Base-by-base conservation (phyloP, 2,797 vertebrate species). In the Hydrocynus forskahlii region DNA sequence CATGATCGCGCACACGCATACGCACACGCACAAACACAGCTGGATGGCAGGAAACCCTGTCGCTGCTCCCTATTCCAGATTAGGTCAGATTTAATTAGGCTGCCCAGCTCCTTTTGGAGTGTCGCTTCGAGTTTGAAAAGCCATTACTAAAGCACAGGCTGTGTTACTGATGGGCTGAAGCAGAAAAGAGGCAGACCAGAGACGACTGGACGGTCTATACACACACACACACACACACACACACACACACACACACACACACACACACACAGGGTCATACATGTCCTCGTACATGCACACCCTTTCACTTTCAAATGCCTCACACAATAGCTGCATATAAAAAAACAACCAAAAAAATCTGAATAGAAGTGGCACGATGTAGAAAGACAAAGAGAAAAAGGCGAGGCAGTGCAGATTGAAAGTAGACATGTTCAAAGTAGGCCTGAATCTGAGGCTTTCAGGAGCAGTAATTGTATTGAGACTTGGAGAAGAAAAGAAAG, bases 41-140 rank as follows among this genome's bases (percentile, higher is more conserved):
- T 94, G 91, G 89, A 89, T 90, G 89, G 91, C 93, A 93, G 91
- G 89, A 89, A 78, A 86, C 75, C 73, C 72, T 82, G 83, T 84
- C 86, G 80, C 52, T 78, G 80, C 82, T 78, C 85, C 70, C 85
- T 87, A 86, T 88, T 90, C 83, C 88, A 90, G 88, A 94, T 95
- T 92, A 94, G 93, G 91, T 94, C 92, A 93, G 92, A 92, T 93
- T 94, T 92, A 94, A 93, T 94, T 93, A 92, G 90, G 86, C 86
- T 90, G 87, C 84, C 87, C 84, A 78, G 88, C 88, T 90, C 87
- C 57, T 86, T 93, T 93, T 92, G 91, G 92, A 92, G 90, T 93
- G 93, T 94, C 91, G 35, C 88, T 91, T 92, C 89, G 90, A 83
- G 86, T 94, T 90, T 88, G 89, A 90, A 93, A 94, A 93, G 80